Percentiles rank a stretch among this genome's conserved stretches.
phyloP scores from a whole-genome alignment of 2,797 vertebrate species.

The Vultur gryphus region DNA sequence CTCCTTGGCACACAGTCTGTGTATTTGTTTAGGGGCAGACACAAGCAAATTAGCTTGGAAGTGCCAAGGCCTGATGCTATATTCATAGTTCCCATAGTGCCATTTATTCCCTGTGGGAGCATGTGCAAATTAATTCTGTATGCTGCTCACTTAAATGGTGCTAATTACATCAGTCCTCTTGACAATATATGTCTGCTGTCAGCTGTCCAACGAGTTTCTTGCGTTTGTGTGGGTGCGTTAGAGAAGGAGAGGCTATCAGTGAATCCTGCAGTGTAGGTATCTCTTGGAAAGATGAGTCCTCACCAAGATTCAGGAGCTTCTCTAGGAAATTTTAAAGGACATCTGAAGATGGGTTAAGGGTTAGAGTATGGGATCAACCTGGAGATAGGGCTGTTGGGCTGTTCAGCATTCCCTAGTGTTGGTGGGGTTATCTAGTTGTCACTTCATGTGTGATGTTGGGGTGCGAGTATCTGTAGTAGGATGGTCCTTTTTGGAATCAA shows the following conservation, averaged over 20 bases:
- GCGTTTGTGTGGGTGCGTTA: background rate
- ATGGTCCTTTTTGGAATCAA: background rate
- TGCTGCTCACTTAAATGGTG: conserved; percentile 44
- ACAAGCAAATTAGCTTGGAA: conserved; percentile 38
- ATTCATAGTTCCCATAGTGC: conserved; percentile 1
- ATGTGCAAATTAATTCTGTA: conserved; percentile 62
- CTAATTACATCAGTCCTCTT: conserved; percentile 39
- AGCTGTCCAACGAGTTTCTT: background rate
- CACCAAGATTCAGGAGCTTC: background rate
- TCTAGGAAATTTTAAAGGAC: background rate
- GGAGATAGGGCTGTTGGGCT: background rate
- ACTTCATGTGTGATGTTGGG: background rate
- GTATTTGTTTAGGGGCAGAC: conserved; percentile 39
- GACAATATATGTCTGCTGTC: background rate
- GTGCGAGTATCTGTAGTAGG: background rate
- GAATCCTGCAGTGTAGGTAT: background rate
- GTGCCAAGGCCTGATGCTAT: conserved; percentile 4
- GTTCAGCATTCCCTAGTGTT: background rate
- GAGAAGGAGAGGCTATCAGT: background rate
- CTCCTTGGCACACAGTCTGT: conserved; percentile 41
- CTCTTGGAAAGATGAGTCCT: background rate
- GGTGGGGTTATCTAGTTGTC: background rate
- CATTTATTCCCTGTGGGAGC: conserved; percentile 39
- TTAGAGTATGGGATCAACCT: background rate
- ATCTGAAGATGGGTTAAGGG: background rate